Percentiles rank a stretch among this genome's conserved stretches.
phyloP scores from a whole-genome alignment of 2,797 vertebrate species.

The Crypturellus tataupa region DNA sequence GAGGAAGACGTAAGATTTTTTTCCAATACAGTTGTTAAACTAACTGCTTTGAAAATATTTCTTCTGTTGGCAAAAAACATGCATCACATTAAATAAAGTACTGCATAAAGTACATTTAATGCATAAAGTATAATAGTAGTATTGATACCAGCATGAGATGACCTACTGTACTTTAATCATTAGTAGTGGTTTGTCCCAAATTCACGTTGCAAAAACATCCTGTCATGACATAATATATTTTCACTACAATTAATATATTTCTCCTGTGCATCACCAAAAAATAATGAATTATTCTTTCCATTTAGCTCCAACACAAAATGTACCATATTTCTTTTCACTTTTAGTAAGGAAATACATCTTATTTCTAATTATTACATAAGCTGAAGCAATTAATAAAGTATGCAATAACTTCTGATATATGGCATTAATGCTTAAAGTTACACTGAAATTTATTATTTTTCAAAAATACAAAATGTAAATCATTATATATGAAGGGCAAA shows the following conservation, averaged over 20 bases:
- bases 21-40: neutral
- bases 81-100: neutral
- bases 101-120: neutral
- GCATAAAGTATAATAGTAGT: neutral
- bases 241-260: neutral
- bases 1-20: neutral
- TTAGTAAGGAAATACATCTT: slow-evolving; percentile 31
- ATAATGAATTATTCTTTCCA: neutral
- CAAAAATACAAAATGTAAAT: slow-evolving; percentile 30
- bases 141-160: neutral
- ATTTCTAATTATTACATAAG: slow-evolving; percentile 28
- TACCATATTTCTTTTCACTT: neutral
- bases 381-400: slow-evolving; percentile 58
- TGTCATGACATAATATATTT: neutral
- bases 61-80: neutral
- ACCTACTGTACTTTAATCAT: neutral
- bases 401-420: slow-evolving; percentile 57
- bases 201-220: neutral
- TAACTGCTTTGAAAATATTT: slow-evolving; percentile 30
- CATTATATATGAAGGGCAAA: neutral
- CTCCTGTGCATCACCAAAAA: neutral
- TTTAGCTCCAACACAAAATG: neutral
- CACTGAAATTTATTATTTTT: slow-evolving; percentile 20
- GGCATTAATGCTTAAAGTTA: slow-evolving; percentile 43
- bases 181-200: neutral